phyloP scores from a whole-genome alignment of 2,113 vertebrate species.

The Lycaon pictus region DNA sequence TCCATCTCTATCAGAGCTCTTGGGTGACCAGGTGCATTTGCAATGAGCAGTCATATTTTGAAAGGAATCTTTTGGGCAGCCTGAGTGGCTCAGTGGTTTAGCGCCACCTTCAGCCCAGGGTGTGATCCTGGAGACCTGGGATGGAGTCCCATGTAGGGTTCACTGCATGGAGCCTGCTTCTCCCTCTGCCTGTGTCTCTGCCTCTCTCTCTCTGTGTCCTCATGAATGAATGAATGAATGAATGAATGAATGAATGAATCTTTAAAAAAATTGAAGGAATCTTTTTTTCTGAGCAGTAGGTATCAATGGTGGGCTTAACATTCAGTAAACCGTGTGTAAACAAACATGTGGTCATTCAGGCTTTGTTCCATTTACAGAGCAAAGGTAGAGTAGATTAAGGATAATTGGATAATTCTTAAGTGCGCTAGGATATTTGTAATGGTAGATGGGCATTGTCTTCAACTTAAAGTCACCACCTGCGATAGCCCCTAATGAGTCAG shows the following conservation, averaged over 20 bases:
- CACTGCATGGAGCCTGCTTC: no score
- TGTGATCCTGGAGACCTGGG: no score
- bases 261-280: background rate
- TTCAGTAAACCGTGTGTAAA: background rate
- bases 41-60: background rate
- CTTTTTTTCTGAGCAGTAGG: background rate
- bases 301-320: background rate
- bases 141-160: no score
- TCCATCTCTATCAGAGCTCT: background rate
- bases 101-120: no score
- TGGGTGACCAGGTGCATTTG: background rate
- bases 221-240: no score
- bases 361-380: background rate
- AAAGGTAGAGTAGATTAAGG: background rate
- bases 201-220: no score
- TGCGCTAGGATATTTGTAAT: background rate
- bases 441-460: background rate
- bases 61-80: background rate
- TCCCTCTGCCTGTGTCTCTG: no score
- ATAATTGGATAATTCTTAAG: background rate
- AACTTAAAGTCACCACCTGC: background rate
- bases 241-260: no score
- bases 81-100: no score
- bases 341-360: background rate
- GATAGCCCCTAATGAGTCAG: background rate